Evolutionary conservation across 2,888 invertebrate genomes (phyloP).

Genomic region (Nephrotoma appendiculata): DNA sequence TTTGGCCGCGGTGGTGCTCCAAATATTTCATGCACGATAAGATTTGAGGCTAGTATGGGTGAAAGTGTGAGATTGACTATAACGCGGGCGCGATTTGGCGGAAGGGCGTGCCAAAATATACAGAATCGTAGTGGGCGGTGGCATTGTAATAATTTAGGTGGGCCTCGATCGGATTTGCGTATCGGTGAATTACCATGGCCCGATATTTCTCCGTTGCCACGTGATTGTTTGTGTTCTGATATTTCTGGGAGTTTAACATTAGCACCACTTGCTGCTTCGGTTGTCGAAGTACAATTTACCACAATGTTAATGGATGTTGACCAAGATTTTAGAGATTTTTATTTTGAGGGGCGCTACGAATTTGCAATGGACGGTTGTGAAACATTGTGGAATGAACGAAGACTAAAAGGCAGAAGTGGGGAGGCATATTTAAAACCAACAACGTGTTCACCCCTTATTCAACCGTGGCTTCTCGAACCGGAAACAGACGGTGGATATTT

Average conservation of each 20-base stretch:
- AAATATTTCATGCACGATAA: conserved; percentile 58
- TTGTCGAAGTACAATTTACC: conserved; percentile 58
- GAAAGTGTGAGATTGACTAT: conserved; percentile 39
- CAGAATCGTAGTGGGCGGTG: conserved; percentile 40
- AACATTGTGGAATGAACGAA: conserved; percentile 47
- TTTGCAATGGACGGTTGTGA: conserved; percentile 43
- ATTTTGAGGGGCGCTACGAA: conserved; percentile 60
- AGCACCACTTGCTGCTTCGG: conserved; percentile 51
- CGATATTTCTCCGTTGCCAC: conserved; percentile 42
- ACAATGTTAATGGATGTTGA: conserved; percentile 67
- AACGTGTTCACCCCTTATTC: conserved; percentile 33
- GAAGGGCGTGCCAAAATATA: conserved; percentile 9
- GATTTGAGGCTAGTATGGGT: conserved; percentile 55
- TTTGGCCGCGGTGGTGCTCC: conserved; percentile 68
- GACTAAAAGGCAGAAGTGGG: conserved; percentile 55
- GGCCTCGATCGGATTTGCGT: conserved; percentile 43
- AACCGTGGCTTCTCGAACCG: conserved; percentile 67
- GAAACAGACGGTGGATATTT: conserved; percentile 53
- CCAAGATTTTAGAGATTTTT: conserved; percentile 64
- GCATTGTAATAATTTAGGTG: conserved; percentile 42
- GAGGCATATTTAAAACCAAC: conserved; percentile 54
- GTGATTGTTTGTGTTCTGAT: conserved; percentile 61
- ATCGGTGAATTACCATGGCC: conserved; percentile 57
- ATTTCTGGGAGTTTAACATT: conserved; percentile 48
- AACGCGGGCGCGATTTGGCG: conserved; percentile 11